Evolutionary conservation across 2,113 vertebrate species (phyloP), one percentile per base, ranked within the genome.

Genomic region (Thamnophis sirtalis): DNA sequence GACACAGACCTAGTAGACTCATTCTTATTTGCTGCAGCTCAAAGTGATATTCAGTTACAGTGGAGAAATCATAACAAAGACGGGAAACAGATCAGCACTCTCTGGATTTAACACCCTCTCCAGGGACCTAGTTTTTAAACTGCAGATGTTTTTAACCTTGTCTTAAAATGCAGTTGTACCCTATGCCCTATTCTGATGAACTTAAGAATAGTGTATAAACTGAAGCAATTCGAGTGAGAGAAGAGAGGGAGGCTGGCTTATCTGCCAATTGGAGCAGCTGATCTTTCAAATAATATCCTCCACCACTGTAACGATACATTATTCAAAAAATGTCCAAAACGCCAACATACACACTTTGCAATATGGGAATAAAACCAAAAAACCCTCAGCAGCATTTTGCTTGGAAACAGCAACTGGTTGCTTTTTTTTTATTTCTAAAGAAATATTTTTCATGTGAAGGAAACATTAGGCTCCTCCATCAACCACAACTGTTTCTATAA

Each of bases 31-130:
- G 91, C 96, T 60, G 56, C 91, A 95, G 93, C 96, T 92, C 96
- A 91, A 89, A 98, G 96, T 11, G 93, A 97, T 98, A 98, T 98
- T 96, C 95, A 96, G 97, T 97, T 98, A 97, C 96, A 95, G 96
- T 96, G 97, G 95, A 98, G 98, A 98, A 99, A 98, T 97, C 98
- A 98, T 97, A 99, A 99, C 98, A 98, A 98, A 98, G 97, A 97
- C 98, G 99, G 98, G 98, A 99, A 98, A 98, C 98, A 98, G 98
- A 97, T 98, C 97, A 98, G 98, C 97, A 98, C 96, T 97, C 97
- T 97, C 95, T 94, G 96, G 97, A 96, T 97, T 98, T 97, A 96
- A 97, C 96, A 94, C 96, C 73, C 93, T 97, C 98, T 96, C 92
- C 51, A 84, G 95, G 97, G 97, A 97, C 96, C 38, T 95, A 68